Conservation (phyloP, 2,888 invertebrate genomes). For the Drosophila pseudotakahashii region DNA sequence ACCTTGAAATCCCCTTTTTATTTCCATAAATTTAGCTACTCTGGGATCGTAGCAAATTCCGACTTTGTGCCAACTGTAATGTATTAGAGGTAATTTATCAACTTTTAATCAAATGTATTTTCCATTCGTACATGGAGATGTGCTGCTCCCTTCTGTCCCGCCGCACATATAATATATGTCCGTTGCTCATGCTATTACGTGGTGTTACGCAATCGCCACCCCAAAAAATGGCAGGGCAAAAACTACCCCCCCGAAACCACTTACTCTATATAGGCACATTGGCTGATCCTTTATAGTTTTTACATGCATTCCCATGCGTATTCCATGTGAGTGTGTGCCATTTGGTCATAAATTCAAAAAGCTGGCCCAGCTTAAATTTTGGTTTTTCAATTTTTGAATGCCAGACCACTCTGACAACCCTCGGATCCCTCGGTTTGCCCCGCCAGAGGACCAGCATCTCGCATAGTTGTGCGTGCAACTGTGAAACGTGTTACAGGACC, state of each 20-base stretch:
- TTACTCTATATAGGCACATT: not conserved
- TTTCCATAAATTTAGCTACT: not conserved
- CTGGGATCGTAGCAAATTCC: not conserved
- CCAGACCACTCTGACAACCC: conserved; percentile 49
- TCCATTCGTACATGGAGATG: conserved; percentile 26
- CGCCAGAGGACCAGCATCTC: conserved; percentile 4
- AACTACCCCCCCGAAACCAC: conserved; percentile 22
- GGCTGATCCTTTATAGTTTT: conserved; percentile 44
- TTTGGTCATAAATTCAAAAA: conserved; percentile 78
- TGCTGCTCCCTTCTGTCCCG: conserved; percentile 17
- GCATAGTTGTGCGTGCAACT: conserved; percentile 77
- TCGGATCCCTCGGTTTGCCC: too few species aligned
- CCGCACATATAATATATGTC: conserved; percentile 40
- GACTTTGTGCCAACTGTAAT: conserved; percentile 20
- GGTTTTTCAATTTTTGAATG: conserved; percentile 78
- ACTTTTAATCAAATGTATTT: conserved; percentile 40
- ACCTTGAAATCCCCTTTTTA: not conserved
- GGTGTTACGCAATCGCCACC: conserved; percentile 49
- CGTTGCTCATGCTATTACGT: conserved; percentile 48
- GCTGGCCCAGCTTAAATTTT: conserved; percentile 77
- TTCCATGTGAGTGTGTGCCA: conserved; percentile 55
- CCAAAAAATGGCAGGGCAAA: conserved; percentile 24
- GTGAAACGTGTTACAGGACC: conserved; percentile 64
- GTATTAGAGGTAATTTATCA: conserved; percentile 37
- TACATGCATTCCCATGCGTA: conserved; percentile 71